A percentile compares a stretch with the other conserved stretches of the same genome.
These are phyloP conservation scores for Phlogophora meticulosa DNA, from an alignment of 2,888 invertebrate genomes.

Conservation along the genomic window DNA sequence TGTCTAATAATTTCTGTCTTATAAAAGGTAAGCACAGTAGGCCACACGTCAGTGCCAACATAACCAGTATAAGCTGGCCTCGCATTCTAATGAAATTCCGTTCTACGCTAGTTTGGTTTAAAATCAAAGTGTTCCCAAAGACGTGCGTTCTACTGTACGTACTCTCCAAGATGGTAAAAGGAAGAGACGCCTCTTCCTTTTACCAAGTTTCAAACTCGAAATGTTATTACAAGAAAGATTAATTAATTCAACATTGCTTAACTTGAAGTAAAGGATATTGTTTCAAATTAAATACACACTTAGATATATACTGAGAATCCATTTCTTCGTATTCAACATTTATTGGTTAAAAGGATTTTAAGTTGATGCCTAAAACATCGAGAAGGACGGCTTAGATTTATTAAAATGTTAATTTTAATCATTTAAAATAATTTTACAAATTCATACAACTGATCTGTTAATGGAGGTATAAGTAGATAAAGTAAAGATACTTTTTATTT, in stretches of 20 bases:
- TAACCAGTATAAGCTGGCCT: no score
- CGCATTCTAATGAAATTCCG: no score
- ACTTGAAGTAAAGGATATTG: conserved; percentile 59
- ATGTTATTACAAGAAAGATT: conserved; percentile 66
- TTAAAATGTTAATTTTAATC: conserved; percentile 40
- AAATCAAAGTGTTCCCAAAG: no score
- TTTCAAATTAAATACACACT: conserved; percentile 64
- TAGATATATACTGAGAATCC: conserved; percentile 37
- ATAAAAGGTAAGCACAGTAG: conserved; percentile 22
- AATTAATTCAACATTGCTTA: conserved; percentile 64
- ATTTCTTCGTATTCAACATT: conserved; percentile 24
- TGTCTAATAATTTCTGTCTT: conserved; percentile 54
- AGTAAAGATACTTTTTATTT: no score
- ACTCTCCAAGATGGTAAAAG: conserved; percentile 30
- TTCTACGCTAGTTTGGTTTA: no score
- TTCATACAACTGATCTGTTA: conserved; percentile 11
- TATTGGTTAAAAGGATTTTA: conserved; percentile 32
- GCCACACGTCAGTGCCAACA: no score
- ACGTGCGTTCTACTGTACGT: background rate
- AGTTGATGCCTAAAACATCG: conserved; percentile 16
- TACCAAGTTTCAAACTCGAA: conserved; percentile 56
- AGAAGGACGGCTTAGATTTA: conserved; percentile 10
- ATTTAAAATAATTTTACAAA: conserved; percentile 33
- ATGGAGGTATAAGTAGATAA: no score
- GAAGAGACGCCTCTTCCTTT: conserved; percentile 53